Evolutionary conservation across 2,113 vertebrate genomes (phyloP), one percentile per base, ranked within the genome.

Genomic region (Melanocharis versteri): DNA sequence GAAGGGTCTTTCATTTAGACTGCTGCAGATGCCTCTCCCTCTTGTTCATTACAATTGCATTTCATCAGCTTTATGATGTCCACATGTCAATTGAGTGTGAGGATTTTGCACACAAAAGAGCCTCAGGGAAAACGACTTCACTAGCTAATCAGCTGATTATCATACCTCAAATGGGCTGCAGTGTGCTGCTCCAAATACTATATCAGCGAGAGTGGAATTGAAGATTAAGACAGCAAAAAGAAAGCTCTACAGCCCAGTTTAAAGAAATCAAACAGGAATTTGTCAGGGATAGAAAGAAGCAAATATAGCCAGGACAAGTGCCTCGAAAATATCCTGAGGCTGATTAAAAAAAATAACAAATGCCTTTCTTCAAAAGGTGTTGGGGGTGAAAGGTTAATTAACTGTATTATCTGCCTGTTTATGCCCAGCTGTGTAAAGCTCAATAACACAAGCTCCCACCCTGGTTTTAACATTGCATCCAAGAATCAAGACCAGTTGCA

Each of bases 21-120:
- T 98, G 98, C 98, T 99, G 98, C 99, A 99, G 99, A 99, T 99
- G 99, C 99, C 98, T 98, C 98, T 98, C 98, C 98, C 98, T 99
- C 99, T 99, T 99, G 99, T 99, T 99, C 99, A 99, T 99, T 99
- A 99, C 99, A 99, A 99, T 99, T 99, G 99, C 99, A 99, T 99
- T 99, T 99, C 99, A 99, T 99, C 99, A 99, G 99, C 99, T 99
- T 99, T 99, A 99, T 99, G 99, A 99, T 99, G 99, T 99, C 99
- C 99, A 99, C 99, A 99, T 99, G 99, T 99, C 99, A 99, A 99
- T 99, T 99, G 99, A 99, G 98, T 98, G 99, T 98, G 99, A 99
- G 98, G 99, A 99, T 99, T 99, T 99, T 99, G 99, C 99, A 99
- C 99, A 99, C 99, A 99, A 99, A 99, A 99, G 98, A 99, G 98